Percentiles rank a stretch among this genome's conserved stretches.
phyloP scores from a whole-genome alignment of 92 coral and sea anemone species.

The Meandrina meandrites region DNA sequence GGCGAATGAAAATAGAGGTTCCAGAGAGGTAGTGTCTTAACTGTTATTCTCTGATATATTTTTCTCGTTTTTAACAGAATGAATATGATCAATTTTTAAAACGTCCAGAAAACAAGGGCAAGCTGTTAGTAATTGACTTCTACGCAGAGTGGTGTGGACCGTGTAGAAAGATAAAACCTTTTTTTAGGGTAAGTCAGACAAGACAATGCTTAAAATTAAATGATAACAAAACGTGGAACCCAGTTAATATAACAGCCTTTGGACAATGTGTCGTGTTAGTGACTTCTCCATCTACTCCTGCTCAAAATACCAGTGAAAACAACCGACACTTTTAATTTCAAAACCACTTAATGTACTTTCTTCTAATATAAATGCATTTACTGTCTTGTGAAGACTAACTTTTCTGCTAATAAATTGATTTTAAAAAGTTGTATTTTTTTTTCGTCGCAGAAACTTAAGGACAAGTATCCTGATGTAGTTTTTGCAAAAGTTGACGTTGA shows the following conservation, averaged over 20 bases:
- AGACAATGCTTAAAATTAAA: neutral
- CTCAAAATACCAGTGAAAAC: too few relatives aligned
- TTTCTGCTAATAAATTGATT: neutral
- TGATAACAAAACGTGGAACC: too few relatives aligned
- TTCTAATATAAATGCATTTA: too few relatives aligned
- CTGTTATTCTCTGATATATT: neutral
- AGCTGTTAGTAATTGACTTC: conserved; percentile 69
- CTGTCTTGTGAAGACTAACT: too few relatives aligned
- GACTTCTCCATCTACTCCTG: too few relatives aligned
- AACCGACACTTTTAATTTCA: too few relatives aligned
- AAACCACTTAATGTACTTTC: too few relatives aligned
- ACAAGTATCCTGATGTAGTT: conserved; percentile 55
- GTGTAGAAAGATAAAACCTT: conserved; percentile 69
- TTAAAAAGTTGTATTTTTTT: neutral
- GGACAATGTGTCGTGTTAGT: too few relatives aligned
- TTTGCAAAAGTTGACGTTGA: conserved; percentile 87
- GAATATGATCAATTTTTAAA: conserved; percentile 43
- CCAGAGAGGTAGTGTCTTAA: too few relatives aligned
- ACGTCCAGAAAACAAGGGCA: conserved; percentile 30
- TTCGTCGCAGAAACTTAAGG: conserved; percentile 51
- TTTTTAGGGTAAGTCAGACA: conserved; percentile 47
- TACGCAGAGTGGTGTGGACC: conserved; percentile 89
- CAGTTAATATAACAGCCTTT: too few relatives aligned
- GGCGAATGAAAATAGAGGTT: too few relatives aligned
- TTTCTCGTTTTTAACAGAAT: conserved; percentile 24